Percentiles rank a stretch among this genome's conserved stretches.
Conservation (phyloP, 2,113 vertebrate genomes). For the Chlorodrepanis virens region DNA sequence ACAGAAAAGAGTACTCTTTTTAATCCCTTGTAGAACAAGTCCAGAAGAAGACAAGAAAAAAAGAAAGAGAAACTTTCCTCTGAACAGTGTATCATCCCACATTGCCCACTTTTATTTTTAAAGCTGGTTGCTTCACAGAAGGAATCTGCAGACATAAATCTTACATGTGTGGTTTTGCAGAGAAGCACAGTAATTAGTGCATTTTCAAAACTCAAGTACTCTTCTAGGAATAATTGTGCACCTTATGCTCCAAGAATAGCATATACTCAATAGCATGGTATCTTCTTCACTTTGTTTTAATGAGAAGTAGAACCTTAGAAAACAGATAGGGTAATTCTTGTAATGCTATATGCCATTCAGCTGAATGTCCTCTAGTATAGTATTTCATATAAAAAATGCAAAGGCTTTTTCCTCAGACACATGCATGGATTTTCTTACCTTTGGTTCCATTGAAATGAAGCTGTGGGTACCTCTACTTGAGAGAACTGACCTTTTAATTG, state of each 20-base stretch:
- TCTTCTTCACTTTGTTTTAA: slow-evolving; percentile 4
- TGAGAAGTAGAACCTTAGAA: slow-evolving; percentile 12
- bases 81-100: neutral
- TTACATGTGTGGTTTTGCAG: neutral
- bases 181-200: neutral
- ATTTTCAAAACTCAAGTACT: neutral
- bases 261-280: neutral
- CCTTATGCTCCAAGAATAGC: neutral
- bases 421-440: slow-evolving; percentile 83
- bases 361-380: slow-evolving; percentile 42
- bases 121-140: neutral
- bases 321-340: slow-evolving; percentile 53
- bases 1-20: neutral
- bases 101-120: neutral
- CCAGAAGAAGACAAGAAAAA: neutral
- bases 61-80: neutral
- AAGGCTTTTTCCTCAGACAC: slow-evolving; percentile 54
- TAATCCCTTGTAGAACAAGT: neutral
- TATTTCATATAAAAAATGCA: slow-evolving; percentile 83
- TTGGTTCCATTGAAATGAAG: slow-evolving; percentile 99
- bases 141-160: neutral
- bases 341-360: slow-evolving; percentile 50
- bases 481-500: slow-evolving; percentile 95
- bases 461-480: slow-evolving; percentile 93
- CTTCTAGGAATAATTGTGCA: neutral